Evolutionary conservation across 2,113 vertebrate species (phyloP), one percentile per base, ranked within the genome.

Genomic region (Orthonyx spaldingii): DNA sequence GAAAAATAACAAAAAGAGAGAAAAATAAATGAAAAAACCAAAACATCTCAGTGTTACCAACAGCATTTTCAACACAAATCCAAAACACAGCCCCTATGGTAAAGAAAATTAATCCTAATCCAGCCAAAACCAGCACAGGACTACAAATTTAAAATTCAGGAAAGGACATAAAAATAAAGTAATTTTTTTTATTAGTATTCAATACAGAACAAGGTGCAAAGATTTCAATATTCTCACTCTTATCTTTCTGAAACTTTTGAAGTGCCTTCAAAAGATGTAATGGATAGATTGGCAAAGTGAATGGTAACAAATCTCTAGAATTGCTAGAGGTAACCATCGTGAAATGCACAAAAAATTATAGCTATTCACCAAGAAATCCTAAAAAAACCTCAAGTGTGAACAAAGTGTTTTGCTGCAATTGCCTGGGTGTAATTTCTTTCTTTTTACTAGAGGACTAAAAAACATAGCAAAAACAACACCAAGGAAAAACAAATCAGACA

Each of bases 41-140:
- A 41, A 79, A 32, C 3, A 10, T 13, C 7, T 53, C 13, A 53
- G 16, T 28, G 11, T 24, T 33, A 30, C 8, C 53, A 61, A 16
- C 9, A 33, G 1, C 15, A 16, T 81, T 74, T 37, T 33, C 41
- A 75, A 27, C 4, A 28, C 1, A 42, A 24, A 42, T 26, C 2
- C 11, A 68, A 68, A 91, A 18, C 3, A 15, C 0, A 1, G 22
- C 9, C 4, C 16, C 13, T 7, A 4, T 1, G 8, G 50, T 28
- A 60, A 75, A 66, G 26, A 66, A 55, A 56, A 50, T 11, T 0
- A 81, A 56, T 60, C 33, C 6, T 56, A 24, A 18, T 13, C 32
- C 32, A 55, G 8, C 15, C 21, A 74, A 47, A 66, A 50, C 2
- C 42, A 87, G 35, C 24, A 50, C 15, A 68, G 11, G 20, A 59